phyloP scores from a whole-genome alignment of 2,797 vertebrate species.

The Pipistrellus pipistrellus region DNA sequence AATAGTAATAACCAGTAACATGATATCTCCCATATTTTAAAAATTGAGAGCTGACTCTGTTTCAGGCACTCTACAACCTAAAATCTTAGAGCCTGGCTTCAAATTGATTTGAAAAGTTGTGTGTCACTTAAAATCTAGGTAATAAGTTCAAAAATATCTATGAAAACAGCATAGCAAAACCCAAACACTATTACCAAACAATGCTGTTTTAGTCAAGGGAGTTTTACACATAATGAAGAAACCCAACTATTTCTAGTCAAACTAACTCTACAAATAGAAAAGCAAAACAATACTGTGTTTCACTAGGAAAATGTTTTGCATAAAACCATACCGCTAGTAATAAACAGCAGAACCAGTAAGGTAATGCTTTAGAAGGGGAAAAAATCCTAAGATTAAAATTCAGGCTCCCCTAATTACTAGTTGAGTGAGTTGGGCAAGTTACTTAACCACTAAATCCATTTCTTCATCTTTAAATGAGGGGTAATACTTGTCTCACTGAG shows the following conservation, averaged over 20 bases:
- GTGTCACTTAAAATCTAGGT: not conserved
- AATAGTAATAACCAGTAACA: not conserved
- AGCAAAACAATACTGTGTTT: not conserved
- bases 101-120: constrained; percentile 30
- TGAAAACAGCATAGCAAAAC: constrained; percentile 28
- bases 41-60: constrained; percentile 38
- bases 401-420: constrained; percentile 58
- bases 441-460: constrained; percentile 70
- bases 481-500: constrained; percentile 59
- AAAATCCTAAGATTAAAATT: constrained; percentile 64
- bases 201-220: constrained; percentile 40
- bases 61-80: constrained; percentile 1
- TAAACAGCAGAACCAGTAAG: constrained; percentile 45
- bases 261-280: constrained; percentile 24
- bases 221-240: not conserved
- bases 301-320: constrained; percentile 15
- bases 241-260: not conserved
- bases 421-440: constrained; percentile 51
- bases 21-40: not conserved
- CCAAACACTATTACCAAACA: not conserved
- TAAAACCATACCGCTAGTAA: not conserved
- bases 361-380: not conserved
- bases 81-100: constrained; percentile 28
- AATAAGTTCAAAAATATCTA: not conserved
- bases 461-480: constrained; percentile 69